These are phyloP conservation scores for Oedothorax gibbosus DNA, from an alignment of 1,140 invertebrate genomes.

Conservation along the genomic window DNA sequence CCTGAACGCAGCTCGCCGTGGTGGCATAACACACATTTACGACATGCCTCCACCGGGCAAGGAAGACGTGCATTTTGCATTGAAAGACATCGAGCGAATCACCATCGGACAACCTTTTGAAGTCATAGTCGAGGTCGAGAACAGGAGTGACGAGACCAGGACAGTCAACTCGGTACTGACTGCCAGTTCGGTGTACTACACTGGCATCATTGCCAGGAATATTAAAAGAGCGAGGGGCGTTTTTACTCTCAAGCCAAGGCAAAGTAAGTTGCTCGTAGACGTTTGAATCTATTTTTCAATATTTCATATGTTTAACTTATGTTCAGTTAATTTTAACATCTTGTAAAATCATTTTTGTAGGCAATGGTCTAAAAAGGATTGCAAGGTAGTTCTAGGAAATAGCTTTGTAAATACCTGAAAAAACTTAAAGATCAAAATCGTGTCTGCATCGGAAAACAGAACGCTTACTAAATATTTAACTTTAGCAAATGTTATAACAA, in stretches of 20 bases:
- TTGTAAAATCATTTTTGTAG: no score
- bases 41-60: slow-evolving; percentile 71
- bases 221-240: slow-evolving; percentile 76
- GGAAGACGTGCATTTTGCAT: slow-evolving; percentile 88
- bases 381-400: no score
- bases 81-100: slow-evolving; percentile 85
- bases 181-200: slow-evolving; percentile 81
- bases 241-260: slow-evolving; percentile 60
- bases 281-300: no score
- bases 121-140: slow-evolving; percentile 62
- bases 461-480: no score
- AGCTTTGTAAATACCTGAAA: no score
- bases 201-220: slow-evolving; percentile 77
- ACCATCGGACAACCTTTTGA: slow-evolving; percentile 84
- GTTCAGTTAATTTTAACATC: no score
- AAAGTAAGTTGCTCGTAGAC: slow-evolving; percentile 60
- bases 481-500: no score
- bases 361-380: no score
- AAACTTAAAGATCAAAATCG: no score
- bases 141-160: slow-evolving; percentile 72
- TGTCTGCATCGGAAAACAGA: no score
- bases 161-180: slow-evolving; percentile 76
- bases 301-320: no score
- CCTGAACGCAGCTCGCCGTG: slow-evolving; percentile 77
- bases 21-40: slow-evolving; percentile 69